phyloP scores from a whole-genome alignment of 92 coral and sea anemone genomes.

The Bergia sp. region DNA sequence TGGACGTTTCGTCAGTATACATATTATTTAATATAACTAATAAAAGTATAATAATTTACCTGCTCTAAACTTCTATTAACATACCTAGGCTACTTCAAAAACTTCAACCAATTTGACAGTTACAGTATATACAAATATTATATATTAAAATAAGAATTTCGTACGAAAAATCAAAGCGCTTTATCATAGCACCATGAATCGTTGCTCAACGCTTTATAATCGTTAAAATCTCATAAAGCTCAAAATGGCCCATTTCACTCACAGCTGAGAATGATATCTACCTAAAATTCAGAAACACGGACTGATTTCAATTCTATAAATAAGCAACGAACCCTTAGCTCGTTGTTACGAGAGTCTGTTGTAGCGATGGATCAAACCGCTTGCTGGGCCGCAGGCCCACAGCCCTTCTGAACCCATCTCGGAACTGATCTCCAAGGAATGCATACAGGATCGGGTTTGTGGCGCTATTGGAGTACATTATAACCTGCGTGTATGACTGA shows the following conservation, averaged over 20 bases:
- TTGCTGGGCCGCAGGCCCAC: slow-evolving; percentile 36
- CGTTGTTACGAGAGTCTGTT: slow-evolving; percentile 35
- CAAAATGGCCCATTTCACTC: not conserved
- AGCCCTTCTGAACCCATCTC: slow-evolving; percentile 69
- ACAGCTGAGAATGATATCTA: not conserved
- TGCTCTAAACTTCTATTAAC: no score
- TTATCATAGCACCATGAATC: not conserved
- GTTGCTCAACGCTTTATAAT: not conserved
- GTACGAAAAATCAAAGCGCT: not conserved
- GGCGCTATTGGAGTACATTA: slow-evolving; percentile 87
- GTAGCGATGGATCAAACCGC: not conserved
- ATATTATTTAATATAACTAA: no score
- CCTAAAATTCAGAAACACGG: not conserved
- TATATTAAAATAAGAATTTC: no score
- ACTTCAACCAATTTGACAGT: no score
- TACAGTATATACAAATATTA: no score
- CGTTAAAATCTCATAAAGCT: not conserved
- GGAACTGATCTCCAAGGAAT: slow-evolving; percentile 81
- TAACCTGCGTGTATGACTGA: slow-evolving; percentile 59
- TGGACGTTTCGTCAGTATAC: no score
- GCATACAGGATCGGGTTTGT: slow-evolving; percentile 82
- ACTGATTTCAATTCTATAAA: not conserved
- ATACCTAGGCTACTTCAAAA: no score
- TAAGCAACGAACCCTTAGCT: slow-evolving; percentile 2
- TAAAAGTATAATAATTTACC: no score